Evolutionary conservation across 2,888 invertebrate genomes (phyloP).

Genomic region (Aspidapion aeneum): DNA sequence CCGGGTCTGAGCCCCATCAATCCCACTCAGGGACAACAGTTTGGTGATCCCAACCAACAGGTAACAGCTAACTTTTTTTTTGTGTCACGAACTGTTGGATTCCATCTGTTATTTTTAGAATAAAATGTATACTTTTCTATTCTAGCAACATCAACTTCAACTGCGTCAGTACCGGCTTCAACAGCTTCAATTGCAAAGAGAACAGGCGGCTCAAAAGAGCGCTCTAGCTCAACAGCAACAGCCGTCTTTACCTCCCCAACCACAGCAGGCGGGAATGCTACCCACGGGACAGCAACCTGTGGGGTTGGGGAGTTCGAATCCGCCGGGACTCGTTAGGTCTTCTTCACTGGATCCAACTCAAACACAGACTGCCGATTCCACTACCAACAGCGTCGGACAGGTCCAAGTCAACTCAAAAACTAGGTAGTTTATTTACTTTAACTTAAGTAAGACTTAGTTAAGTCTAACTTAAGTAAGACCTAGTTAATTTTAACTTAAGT

Average conservation of each 20-base stretch:
- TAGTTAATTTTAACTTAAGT: too few relatives aligned
- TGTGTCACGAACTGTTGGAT: too few relatives aligned
- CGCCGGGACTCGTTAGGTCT: background rate
- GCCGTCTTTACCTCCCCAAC: too few relatives aligned
- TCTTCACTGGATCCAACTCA: slow-evolving; percentile 20
- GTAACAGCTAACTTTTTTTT: too few relatives aligned
- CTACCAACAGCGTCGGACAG: slow-evolving; percentile 29
- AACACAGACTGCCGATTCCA: slow-evolving; percentile 34
- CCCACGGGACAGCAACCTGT: background rate
- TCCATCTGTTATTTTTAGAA: too few relatives aligned
- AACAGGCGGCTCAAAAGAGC: slow-evolving; percentile 37
- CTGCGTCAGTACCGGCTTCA: slow-evolving; percentile 61
- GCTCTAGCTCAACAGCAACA: slow-evolving; percentile 31
- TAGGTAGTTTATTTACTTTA: too few relatives aligned
- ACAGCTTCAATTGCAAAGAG: slow-evolving; percentile 52
- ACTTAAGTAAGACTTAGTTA: too few relatives aligned
- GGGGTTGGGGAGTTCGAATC: background rate
- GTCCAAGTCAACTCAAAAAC: slow-evolving; percentile 85
- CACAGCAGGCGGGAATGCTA: background rate
- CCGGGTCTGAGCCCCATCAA: slow-evolving; percentile 45
- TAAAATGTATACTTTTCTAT: background rate
- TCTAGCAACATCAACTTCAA: slow-evolving; percentile 39
- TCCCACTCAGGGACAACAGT: slow-evolving; percentile 30
- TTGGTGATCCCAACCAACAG: slow-evolving; percentile 31
- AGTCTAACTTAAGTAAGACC: too few relatives aligned